phyloP scores from a whole-genome alignment of 2,113 vertebrate species.

The Forbesichthys agassizii region DNA sequence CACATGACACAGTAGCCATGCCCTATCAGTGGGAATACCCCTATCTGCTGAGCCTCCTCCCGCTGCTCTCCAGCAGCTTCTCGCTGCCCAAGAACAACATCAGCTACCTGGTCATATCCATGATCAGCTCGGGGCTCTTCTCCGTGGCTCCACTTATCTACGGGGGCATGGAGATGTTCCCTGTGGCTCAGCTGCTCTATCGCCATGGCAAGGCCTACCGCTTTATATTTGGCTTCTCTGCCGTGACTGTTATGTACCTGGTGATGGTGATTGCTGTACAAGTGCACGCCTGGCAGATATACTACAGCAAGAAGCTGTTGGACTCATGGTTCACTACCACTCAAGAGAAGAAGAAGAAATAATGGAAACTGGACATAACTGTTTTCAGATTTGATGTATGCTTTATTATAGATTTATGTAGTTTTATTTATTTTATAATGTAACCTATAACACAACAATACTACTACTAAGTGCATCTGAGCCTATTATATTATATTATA shows the following conservation, averaged over 20 bases:
- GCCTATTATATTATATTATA: no score
- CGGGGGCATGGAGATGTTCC: constrained; percentile 98
- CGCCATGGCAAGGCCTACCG: constrained; percentile 94
- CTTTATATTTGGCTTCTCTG: constrained; percentile 92
- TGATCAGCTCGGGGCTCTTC: constrained; percentile 95
- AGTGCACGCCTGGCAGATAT: constrained; percentile 95
- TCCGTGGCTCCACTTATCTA: constrained; percentile 95
- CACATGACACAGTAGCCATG: constrained; percentile 88
- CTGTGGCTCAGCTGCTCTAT: constrained; percentile 95
- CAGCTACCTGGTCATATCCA: constrained; percentile 95
- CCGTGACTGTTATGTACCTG: constrained; percentile 93
- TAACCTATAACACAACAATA: not conserved
- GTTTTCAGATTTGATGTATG: constrained; percentile 19
- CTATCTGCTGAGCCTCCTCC: constrained; percentile 83
- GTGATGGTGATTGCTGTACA: constrained; percentile 90
- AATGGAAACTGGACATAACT: constrained; percentile 33
- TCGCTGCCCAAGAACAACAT: constrained; percentile 97
- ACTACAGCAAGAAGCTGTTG: constrained; percentile 96
- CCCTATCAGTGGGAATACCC: constrained; percentile 98
- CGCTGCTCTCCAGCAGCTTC: constrained; percentile 79
- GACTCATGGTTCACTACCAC: constrained; percentile 97
- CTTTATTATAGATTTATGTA: not conserved
- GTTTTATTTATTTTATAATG: constrained; percentile 13
- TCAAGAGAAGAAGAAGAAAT: constrained; percentile 94
- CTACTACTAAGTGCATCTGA: not conserved